A percentile compares a stretch with the other conserved stretches of the same genome.
Evolutionary conservation across 2,888 invertebrate species (phyloP).

Genomic region (Ophion costatus): DNA sequence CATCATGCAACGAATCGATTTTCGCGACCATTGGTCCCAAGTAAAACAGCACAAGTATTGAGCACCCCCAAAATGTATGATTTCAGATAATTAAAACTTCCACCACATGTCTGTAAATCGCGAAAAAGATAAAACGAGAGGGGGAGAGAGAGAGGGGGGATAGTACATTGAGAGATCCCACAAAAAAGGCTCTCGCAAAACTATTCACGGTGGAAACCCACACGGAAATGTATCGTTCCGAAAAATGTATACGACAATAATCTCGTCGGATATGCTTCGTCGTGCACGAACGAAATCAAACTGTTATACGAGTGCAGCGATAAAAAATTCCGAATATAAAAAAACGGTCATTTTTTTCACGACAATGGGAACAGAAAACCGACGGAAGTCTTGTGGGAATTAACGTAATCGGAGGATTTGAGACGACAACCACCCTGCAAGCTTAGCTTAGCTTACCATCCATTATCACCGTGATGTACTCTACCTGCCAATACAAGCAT

Average conservation of each 20-base stretch:
- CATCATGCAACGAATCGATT: too few species aligned
- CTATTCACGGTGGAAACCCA: too few species aligned
- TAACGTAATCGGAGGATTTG: background rate
- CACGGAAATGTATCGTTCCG: background rate
- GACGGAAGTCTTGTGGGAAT: background rate
- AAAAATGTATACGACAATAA: background rate
- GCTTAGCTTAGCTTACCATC: background rate
- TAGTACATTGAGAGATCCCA: constrained; percentile 3
- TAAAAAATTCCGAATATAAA: background rate
- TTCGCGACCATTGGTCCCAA: too few species aligned
- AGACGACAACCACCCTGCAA: background rate
- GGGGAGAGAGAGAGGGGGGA: background rate
- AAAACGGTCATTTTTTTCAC: background rate
- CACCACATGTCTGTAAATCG: background rate
- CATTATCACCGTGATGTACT: background rate
- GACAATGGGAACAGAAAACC: background rate
- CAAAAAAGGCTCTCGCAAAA: too few species aligned
- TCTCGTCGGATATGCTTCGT: too few species aligned
- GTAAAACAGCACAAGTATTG: too few species aligned
- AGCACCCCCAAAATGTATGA: constrained; percentile 9
- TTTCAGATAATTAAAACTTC: constrained; percentile 42
- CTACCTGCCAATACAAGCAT: background rate
- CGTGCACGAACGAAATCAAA: background rate
- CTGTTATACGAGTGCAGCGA: background rate
- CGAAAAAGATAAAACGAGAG: constrained; percentile 24